Evolutionary conservation across 2,797 vertebrate species (phyloP), one percentile per base, ranked within the genome.

Genomic region (Hoplostethus atlanticus): DNA sequence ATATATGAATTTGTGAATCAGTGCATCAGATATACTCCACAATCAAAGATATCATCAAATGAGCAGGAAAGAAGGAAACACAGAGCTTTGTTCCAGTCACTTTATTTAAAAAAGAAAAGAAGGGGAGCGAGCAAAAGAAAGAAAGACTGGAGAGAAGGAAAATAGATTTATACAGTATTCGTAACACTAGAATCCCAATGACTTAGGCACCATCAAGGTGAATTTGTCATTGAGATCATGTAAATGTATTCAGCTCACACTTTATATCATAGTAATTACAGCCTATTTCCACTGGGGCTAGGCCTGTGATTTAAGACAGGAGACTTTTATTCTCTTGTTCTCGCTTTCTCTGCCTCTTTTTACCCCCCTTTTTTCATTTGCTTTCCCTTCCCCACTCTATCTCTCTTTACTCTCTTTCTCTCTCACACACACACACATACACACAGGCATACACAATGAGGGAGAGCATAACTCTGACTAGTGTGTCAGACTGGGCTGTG

Each of bases 381-480:
- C 73, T 77, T 71, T 65, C n/a, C 12, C 0, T 57, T 74, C 79
- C 64, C 54, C 76, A 34, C 63, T 84, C 69, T 82, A 71, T 86
- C 80, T 73, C 70, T 34, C 74, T 76, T 77, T 66, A 17, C 69
- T 61, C 36, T 54, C 64, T 71, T 52, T 34, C 68, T 53, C 53
- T 16, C 40, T n/a, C 59, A 65, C 68, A 58, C 57, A 55, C 50
- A 64, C 59, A 53, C 68, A 64, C 79, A 73, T 68, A 68, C 70
- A 54, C 64, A 68, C 72, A 71, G 53, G 34, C 17, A 62, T 71
- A 48, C 66, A 73, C 36, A 58, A 64, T 51, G 68, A 72, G 53
- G 69, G 52, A 79, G 84, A 80, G 73, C 86, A 92, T 93, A 93
- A 93, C 94, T 93, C 91, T 88, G 81, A 63, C 74, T 69, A 61